Base-by-base conservation (phyloP, 2,797 vertebrate species). In the Gambelia wislizenii region DNA sequence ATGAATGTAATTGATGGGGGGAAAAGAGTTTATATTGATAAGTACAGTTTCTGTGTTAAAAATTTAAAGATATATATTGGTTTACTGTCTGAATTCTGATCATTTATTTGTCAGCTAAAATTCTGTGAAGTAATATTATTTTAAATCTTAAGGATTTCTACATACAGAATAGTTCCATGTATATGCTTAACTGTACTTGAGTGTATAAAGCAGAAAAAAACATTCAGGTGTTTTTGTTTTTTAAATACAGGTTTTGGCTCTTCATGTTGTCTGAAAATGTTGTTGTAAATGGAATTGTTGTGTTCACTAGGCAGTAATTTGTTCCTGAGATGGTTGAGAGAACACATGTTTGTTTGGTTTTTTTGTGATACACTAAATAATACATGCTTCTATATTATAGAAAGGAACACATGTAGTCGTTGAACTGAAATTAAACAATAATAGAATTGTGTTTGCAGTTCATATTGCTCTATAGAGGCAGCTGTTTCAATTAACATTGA, bases 401-500 rank as follows among this genome's bases (percentile, higher is more conserved):
- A 82, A 84, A 39, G 54, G 22, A 77, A 47, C 18, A 20, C n/a
- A 61, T 90, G 64, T 83, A 54, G 3, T n/a, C 84, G 76, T 44
- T 56, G 61, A 39, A 20, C 25, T 69, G 36, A 89, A 92, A 30
- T 49, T 39, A 61, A 89, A 6, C 5, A 83, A 59, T 85, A 81
- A 70, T 81, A 1, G 90, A 89, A n/a, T 80, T 85, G 56, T 80
- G 89, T 77, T 87, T 0, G 0, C 87, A 1, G 2, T 72, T 0
- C 42, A 12, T 72, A 10, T 20, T 89, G 22, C 2, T 91, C 10
- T 80, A 75, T 76, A 39, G 3, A 88, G 83, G 7, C 75, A 83
- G 47, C 67, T 76, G 78, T 87, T 91, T 72, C 54, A 76, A 39
- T 72, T 87, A 81, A 64, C 44, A 33, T 80, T 64, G 72, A 78